phyloP scores from a whole-genome alignment of 2,797 vertebrate species.

The Tragopan temminckii region DNA sequence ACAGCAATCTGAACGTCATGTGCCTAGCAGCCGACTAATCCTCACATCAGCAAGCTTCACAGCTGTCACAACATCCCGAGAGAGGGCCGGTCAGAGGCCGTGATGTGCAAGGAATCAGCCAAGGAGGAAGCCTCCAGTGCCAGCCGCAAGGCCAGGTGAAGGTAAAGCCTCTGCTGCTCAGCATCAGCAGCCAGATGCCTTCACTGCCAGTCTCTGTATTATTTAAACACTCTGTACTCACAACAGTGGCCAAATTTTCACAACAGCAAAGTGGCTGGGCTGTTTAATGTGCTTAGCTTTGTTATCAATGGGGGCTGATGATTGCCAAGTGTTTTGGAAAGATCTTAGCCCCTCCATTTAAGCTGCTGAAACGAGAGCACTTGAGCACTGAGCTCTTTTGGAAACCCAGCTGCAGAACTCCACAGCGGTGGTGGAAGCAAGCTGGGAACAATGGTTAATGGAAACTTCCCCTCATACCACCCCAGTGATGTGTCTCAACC shows the following conservation, averaged over 20 bases:
- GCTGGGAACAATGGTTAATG: slow-evolving; percentile 57
- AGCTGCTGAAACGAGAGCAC: slow-evolving; percentile 54
- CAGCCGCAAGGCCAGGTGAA: neutral
- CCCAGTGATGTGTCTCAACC: slow-evolving; percentile 43
- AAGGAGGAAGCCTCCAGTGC: neutral
- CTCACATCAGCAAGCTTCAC: slow-evolving; percentile 39
- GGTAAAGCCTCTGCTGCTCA: neutral
- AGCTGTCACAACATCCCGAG: slow-evolving; percentile 42
- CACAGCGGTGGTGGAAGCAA: neutral
- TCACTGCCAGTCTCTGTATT: neutral
- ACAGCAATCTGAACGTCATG: slow-evolving; percentile 48
- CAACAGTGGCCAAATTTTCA: neutral
- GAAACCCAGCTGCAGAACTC: slow-evolving; percentile 54
- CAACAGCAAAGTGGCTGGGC: slow-evolving; percentile 7
- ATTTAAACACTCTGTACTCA: neutral
- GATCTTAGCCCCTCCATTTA: slow-evolving; percentile 41
- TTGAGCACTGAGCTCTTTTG: slow-evolving; percentile 29
- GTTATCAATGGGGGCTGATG: slow-evolving; percentile 31
- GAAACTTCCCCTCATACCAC: slow-evolving; percentile 69
- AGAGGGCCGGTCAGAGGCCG: neutral
- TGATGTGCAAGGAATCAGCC: neutral
- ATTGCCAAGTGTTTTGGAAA: slow-evolving; percentile 59
- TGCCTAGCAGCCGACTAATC: slow-evolving; percentile 49
- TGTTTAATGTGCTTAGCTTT: slow-evolving; percentile 54
- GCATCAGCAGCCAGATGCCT: neutral